Conservation (phyloP, 2,888 invertebrate genomes). For the Tinea trinotella region DNA sequence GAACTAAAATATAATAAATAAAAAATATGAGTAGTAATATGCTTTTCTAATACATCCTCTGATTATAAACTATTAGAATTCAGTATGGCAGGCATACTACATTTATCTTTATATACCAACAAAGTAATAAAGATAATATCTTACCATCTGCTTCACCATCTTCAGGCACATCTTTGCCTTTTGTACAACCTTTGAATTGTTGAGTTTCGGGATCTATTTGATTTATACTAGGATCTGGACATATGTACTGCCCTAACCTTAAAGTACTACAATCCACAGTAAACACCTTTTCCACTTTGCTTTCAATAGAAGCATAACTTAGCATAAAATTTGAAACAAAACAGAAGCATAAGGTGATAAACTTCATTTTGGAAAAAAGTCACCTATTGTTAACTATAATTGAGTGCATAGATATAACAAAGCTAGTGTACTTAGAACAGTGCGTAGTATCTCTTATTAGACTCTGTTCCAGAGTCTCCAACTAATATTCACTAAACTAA, state of each 20-base stretch:
- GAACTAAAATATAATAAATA: conserved; percentile 69
- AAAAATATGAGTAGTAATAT: too few relatives aligned
- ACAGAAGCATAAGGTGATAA: not conserved
- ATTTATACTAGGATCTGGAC: conserved; percentile 81
- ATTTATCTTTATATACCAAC: too few relatives aligned
- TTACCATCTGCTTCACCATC: conserved; percentile 86
- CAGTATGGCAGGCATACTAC: too few relatives aligned
- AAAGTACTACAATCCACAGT: conserved; percentile 79
- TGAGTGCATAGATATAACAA: too few relatives aligned
- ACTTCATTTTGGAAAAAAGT: not conserved
- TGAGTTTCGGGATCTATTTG: conserved; percentile 92
- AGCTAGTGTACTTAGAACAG: too few relatives aligned
- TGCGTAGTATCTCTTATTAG: too few relatives aligned
- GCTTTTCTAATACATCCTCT: too few relatives aligned
- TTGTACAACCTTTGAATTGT: conserved; percentile 84
- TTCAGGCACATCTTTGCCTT: conserved; percentile 59
- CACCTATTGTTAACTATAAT: not conserved
- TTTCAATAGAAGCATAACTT: conserved; percentile 43
- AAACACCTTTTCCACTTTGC: conserved; percentile 35
- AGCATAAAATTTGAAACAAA: conserved; percentile 2
- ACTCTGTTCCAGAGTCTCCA: too few relatives aligned
- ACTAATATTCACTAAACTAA: too few relatives aligned
- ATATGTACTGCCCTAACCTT: conserved; percentile 85
- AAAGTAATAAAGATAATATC: too few relatives aligned
- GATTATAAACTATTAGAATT: too few relatives aligned